These are phyloP conservation scores for Parotocinclus haroldoi DNA, from an alignment of 2,797 vertebrate species.

Conservation along the genomic window DNA sequence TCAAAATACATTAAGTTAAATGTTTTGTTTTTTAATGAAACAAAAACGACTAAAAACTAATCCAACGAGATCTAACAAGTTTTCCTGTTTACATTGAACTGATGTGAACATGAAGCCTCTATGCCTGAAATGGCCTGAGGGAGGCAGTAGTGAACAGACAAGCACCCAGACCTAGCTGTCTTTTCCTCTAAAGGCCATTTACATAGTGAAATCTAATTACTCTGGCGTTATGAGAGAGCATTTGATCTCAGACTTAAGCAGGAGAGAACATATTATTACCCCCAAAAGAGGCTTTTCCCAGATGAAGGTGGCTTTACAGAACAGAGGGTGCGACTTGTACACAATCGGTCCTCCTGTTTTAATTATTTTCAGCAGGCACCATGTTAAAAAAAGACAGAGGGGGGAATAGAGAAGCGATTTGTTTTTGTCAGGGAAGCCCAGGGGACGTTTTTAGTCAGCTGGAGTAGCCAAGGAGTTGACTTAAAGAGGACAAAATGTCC, in stretches of 20 bases:
- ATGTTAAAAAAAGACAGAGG: conserved; percentile 30
- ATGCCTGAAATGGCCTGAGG: conserved; percentile 72
- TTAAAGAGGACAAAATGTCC: conserved; percentile 54
- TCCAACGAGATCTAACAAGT: conserved; percentile 16
- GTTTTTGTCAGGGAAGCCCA: conserved; percentile 66
- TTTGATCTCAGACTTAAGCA: conserved; percentile 80
- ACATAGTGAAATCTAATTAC: conserved; percentile 82
- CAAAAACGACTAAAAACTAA: conserved; percentile 2
- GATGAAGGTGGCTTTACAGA: conserved; percentile 71
- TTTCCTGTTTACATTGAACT: conserved; percentile 33
- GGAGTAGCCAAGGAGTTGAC: conserved; percentile 46
- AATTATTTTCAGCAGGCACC: conserved; percentile 70
- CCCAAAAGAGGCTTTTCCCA: conserved; percentile 61
- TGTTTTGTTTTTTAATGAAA: not conserved
- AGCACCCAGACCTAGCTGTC: conserved; percentile 45
- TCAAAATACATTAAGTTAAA: too few species aligned
- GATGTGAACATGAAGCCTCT: conserved; percentile 48
- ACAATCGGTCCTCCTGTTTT: conserved; percentile 70
- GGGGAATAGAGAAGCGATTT: conserved; percentile 62
- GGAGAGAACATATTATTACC: conserved; percentile 75
- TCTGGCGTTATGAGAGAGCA: conserved; percentile 69
- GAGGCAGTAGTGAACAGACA: conserved; percentile 79
- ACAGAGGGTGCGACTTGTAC: conserved; percentile 72
- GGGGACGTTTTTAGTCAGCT: conserved; percentile 50
- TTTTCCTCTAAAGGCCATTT: conserved; percentile 67